Evolutionary conservation across 2,113 vertebrate genomes (phyloP), one percentile per base, ranked within the genome.

Genomic region (Carassius gibelio): DNA sequence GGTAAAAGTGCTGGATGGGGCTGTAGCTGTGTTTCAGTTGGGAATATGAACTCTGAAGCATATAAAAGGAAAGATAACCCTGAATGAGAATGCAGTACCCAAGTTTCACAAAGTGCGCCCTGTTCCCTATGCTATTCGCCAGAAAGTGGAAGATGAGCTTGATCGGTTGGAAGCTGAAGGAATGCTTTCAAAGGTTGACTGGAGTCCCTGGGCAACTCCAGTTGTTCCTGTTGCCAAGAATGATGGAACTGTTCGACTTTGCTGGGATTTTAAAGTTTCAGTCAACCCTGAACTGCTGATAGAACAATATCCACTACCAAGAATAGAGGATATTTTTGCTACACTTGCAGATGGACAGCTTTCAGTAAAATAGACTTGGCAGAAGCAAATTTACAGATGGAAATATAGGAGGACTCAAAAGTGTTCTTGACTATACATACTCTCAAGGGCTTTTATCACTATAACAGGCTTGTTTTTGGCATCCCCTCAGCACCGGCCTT

Each of bases 121-220:
- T 1, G 14, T 52, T 52, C 50, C 50, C 13, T 15, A 52, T 52
- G 50, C 50, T 15, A 52, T 52, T 52, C 4, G 4, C 4, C 50
- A 52, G 13, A 15, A 52, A 52, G 4, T 52, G 14, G 50, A 52
- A 52, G 15, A 4, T 1, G 50, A 52, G 4, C 50, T 52, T 13
- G 50, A 52, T 52, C 3, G 62, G 4, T 14, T 87, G 75, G 74
- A 79, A 55, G 61, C 81, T 23, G 52, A 52, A 34, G 68, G 86
- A 5, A 81, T 68, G 5, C 68, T 81, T 4, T 87, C 55, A 11
- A 87, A 81, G 13, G 82, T 87, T n/a, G 80, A 86, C 23, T 82
- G 80, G 80, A 83, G 72, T 45, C 79, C 36, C 3, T 83, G 57
- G 80, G 80, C 79, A 0, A 15, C 80, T 4, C 71, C 80, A 26